phyloP scores from a whole-genome alignment of 2,797 vertebrate species.

The Natrix natrix region DNA sequence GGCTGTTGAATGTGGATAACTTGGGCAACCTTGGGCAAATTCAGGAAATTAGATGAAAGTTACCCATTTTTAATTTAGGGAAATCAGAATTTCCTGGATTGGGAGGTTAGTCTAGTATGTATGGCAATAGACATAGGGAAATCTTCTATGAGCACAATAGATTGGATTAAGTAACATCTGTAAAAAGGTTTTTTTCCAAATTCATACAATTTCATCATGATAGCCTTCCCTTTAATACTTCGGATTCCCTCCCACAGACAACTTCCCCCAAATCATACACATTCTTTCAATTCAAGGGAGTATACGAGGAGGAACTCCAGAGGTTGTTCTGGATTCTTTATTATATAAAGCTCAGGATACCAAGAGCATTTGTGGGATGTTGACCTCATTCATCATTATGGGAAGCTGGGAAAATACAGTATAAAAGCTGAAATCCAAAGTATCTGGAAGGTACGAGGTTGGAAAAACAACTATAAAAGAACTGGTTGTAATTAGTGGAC shows the following conservation, averaged over 20 bases:
- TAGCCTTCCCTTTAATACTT: not conserved
- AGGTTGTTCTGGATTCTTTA: not conserved
- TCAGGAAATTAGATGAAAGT: not conserved
- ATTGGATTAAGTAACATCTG: not conserved
- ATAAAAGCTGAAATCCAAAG: not conserved
- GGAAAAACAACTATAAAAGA: not conserved
- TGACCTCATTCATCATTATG: not conserved
- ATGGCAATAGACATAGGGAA: not conserved
- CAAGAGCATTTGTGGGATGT: not conserved
- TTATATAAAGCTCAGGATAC: not conserved
- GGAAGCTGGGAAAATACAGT: not conserved
- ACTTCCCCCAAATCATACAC: not conserved
- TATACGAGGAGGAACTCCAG: not conserved
- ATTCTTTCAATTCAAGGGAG: not conserved
- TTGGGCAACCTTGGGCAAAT: not conserved
- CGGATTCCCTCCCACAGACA: not conserved
- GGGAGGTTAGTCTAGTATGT: not conserved
- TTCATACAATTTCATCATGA: not conserved
- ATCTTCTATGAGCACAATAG: not conserved
- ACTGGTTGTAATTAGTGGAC: not conserved
- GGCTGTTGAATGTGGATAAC: not conserved
- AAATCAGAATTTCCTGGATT: not conserved
- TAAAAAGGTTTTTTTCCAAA: not conserved
- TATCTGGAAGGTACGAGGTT: not conserved
- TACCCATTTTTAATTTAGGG: not conserved